phyloP scores from a whole-genome alignment of 1,140 invertebrate genomes.

The Plutomurus gul region DNA sequence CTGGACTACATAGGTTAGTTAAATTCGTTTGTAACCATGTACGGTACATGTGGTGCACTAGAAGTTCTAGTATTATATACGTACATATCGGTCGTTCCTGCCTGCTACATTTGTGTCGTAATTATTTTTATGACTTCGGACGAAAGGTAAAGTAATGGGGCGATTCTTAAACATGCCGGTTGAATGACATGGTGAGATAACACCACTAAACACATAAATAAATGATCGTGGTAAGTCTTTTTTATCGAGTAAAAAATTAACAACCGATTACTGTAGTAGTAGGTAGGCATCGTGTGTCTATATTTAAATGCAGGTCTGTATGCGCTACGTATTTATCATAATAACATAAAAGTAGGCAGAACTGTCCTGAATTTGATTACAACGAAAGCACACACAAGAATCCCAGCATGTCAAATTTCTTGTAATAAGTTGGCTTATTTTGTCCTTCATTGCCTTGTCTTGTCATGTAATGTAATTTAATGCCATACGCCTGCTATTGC shows the following conservation, averaged over 20 bases:
- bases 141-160: neutral
- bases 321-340: neutral
- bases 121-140: constrained; percentile 25
- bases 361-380: neutral
- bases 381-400: neutral
- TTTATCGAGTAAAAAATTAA: constrained; percentile 2
- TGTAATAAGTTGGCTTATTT: constrained; percentile 11
- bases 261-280: neutral
- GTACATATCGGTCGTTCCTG: constrained; percentile 8
- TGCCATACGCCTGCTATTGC: neutral
- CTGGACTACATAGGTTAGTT: constrained; percentile 25
- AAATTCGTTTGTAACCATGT: neutral
- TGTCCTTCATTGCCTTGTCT: constrained; percentile 10
- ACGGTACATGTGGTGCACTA: too few species aligned
- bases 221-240: neutral
- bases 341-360: neutral
- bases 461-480: constrained; percentile 17
- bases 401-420: constrained; percentile 7
- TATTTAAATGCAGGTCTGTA: neutral
- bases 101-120: constrained; percentile 10
- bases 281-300: neutral
- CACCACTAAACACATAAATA: neutral
- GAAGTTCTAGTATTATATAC: too few species aligned
- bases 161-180: neutral
- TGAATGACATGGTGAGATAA: constrained; percentile 11